Evolutionary conservation across 2,888 invertebrate genomes (phyloP).

Genomic region (Epinotia ramella): DNA sequence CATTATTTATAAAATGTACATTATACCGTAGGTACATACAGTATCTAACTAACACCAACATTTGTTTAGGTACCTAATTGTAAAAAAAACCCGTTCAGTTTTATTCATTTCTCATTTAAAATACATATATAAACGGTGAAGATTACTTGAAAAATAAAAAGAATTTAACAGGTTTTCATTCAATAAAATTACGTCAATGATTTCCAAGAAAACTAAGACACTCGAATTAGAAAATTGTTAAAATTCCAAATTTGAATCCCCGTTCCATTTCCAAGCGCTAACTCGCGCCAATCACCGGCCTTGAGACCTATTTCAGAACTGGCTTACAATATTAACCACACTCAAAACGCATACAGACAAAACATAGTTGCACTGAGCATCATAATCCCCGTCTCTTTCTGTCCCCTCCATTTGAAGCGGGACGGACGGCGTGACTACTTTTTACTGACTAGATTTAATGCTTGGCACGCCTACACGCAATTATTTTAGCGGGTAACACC

Average conservation of each 20-base stretch:
- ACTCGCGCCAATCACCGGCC: constrained; percentile 45
- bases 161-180: not conserved
- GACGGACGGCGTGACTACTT: not conserved
- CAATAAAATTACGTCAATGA: not conserved
- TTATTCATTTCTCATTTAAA: too few species aligned
- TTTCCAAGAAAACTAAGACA: not conserved
- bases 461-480: constrained; percentile 42
- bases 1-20: too few species aligned
- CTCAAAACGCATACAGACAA: constrained; percentile 44
- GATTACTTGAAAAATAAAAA: not conserved
- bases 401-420: not conserved
- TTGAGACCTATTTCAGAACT: constrained; percentile 46
- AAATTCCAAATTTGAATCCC: constrained; percentile 35
- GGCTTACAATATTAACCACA: constrained; percentile 42
- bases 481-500: constrained; percentile 41
- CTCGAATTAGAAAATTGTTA: not conserved
- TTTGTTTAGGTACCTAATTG: too few species aligned
- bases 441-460: constrained; percentile 25
- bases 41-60: too few species aligned
- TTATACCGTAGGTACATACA: too few species aligned
- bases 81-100: too few species aligned
- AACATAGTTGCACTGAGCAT: constrained; percentile 38
- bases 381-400: not conserved
- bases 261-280: constrained; percentile 39
- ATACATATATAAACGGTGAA: not conserved